These are phyloP conservation scores for Lycocorax pyrrhopterus DNA, from an alignment of 2,113 vertebrate species.

Conservation along the genomic window DNA sequence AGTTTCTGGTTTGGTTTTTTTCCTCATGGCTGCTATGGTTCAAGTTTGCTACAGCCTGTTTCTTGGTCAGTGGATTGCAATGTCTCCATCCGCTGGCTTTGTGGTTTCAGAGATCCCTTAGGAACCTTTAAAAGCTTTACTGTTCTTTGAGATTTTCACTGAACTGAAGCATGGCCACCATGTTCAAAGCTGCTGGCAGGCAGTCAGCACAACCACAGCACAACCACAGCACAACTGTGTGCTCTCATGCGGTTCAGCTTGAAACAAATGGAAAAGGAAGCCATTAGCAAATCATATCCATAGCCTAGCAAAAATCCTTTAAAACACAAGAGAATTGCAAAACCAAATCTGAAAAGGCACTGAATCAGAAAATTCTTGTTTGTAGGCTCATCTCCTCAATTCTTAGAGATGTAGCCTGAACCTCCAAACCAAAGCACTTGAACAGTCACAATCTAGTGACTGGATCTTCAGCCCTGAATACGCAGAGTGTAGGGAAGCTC, in stretches of 20 bases:
- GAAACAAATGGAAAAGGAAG: neutral
- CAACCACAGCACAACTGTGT: neutral
- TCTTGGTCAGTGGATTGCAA: neutral
- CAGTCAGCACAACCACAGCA: neutral
- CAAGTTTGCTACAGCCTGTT: neutral
- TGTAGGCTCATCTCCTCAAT: neutral
- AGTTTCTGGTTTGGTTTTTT: neutral
- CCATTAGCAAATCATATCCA: neutral
- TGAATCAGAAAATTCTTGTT: neutral
- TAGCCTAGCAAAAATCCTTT: neutral
- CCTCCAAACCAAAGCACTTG: neutral
- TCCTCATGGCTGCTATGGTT: neutral
- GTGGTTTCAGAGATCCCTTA: neutral
- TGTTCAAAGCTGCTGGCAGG: rapidly evolving
- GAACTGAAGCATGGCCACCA: neutral
- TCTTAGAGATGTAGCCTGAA: neutral
- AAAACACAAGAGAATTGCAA: neutral
- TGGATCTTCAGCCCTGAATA: neutral
- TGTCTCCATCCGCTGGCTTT: neutral
- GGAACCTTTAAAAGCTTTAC: neutral
- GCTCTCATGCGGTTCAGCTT: neutral
- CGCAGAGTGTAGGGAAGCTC: neutral
- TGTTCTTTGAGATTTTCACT: neutral
- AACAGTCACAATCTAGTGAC: neutral
- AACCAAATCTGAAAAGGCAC: neutral